Evolutionary conservation across 2,113 vertebrate species (phyloP), one percentile per base, ranked within the genome.

Genomic region (Beaufortia kweichowensis): DNA sequence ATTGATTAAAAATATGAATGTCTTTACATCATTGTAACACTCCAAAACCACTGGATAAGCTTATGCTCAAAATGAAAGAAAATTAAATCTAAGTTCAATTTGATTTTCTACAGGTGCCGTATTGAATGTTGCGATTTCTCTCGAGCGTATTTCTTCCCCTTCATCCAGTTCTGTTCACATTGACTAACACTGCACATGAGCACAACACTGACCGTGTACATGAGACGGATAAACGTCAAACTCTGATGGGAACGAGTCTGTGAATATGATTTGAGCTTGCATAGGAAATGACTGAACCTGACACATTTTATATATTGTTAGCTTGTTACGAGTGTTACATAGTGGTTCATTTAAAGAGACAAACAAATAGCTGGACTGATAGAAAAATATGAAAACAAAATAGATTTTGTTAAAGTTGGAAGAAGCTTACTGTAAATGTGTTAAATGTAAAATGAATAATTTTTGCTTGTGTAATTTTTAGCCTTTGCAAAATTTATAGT

Each of bases 121-220:
- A 15, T 24, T 41, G 0, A 41, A 21, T 3, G 9, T 66, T 66
- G 15, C 4, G 64, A 21, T 31, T 50, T 4, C 5, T 14, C 19
- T 19, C 2, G n/a, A 21, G 19, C 1, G n/a, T 53, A 9, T 53
- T 21, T 53, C 48, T 53, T 53, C 7, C 7, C n/a, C 19, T 53
- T 53, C 15, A 53, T 53, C 2, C 19, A 8, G n/a, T 53, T 23
- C 67, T 56, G 8, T 29, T 33, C 29, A 69, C 46, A 12, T 21
- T 23, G n/a, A 35, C 6, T 35, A 53, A 53, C 48, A 21, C 17
- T 53, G 15, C n/a, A 53, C 48, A 53, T 53, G n/a, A 69, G 48
- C 66, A 69, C 66, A 68, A 68, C 29, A 55, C 46, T 1, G 0
- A 70, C 29, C 35, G 67, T 55, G 48, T 56, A 70, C 48, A 70